Base-by-base conservation (phyloP, 2,113 vertebrate species). In the Spea multiplicata region DNA sequence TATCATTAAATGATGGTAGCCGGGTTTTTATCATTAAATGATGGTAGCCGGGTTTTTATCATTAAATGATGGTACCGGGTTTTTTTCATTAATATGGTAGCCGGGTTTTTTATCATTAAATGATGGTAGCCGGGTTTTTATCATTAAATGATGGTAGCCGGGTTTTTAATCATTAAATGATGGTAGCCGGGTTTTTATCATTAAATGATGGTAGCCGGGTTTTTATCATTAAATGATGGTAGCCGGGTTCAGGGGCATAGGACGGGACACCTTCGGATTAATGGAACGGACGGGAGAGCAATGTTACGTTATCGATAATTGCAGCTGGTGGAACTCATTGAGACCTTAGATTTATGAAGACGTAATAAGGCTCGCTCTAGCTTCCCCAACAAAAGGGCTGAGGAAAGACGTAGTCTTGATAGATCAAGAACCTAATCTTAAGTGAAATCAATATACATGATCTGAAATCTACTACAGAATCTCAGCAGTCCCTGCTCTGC, bases 151-250 rank as follows among this genome's bases (percentile, higher is more conserved):
- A n/a, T n/a, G n/a, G n/a, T n/a, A n/a, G n/a, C n/a, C n/a, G n/a
- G n/a, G n/a, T n/a, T n/a, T n/a, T n/a, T n/a, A n/a, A n/a, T n/a
- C n/a, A n/a, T n/a, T n/a, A n/a, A n/a, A n/a, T n/a, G n/a, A n/a
- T n/a, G n/a, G n/a, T 74, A 66, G 71, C 30, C 74, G 76, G 30
- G 30, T 30, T 30, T 30, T 30, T 1, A 30, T 30, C 55, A 59
- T 0, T 59, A 59, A 59, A 59, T 59, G 9, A 59, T 59, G 55
- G 55, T 13, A 13, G 6, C 55, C 55, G n/a, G n/a, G n/a, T n/a
- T n/a, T n/a, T n/a, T n/a, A n/a, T n/a, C n/a, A n/a, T 73, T 86
- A 84, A 88, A 86, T 88, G 84, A 87, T 78, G 61, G n/a, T n/a
- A n/a, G 78, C 80, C 73, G 71, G 75, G 82, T 81, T 74, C 73